Percentiles rank a stretch among this genome's conserved stretches.
Conservation (phyloP, 1,140 invertebrate genomes). For the Polypedilum pembai region DNA sequence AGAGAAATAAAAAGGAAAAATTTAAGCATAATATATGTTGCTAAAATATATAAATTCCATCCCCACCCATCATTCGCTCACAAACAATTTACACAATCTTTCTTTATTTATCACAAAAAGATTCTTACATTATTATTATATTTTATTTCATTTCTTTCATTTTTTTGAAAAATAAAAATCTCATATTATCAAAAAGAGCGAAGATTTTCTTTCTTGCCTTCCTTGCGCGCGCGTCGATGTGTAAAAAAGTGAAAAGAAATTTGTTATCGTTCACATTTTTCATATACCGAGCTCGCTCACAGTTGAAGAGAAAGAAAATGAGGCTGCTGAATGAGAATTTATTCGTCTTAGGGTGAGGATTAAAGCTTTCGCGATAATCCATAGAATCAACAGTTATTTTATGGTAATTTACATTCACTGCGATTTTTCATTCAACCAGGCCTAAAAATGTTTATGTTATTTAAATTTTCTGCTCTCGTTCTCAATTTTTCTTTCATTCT, state of each 20-base stretch:
- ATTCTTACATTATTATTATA: neutral
- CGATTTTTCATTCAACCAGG: slow-evolving; percentile 6
- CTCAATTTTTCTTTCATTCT: neutral
- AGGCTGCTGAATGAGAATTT: neutral
- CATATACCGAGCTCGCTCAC: too few species aligned
- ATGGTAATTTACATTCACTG: slow-evolving; percentile 18
- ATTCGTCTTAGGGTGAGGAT: neutral
- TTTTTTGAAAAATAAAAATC: slow-evolving; percentile 10
- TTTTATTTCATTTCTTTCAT: slow-evolving; percentile 7
- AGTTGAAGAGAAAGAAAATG: neutral
- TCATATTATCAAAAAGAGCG: neutral
- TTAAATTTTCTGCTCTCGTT: neutral
- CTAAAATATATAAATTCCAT: slow-evolving; percentile 7
- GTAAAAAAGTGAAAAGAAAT: neutral
- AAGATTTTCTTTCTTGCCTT: neutral
- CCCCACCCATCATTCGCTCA: neutral
- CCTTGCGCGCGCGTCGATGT: neutral
- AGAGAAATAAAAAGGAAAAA: too few species aligned
- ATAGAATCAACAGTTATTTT: slow-evolving; percentile 7
- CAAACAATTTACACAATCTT: too few species aligned
- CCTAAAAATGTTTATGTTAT: slow-evolving; percentile 1
- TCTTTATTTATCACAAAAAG: neutral
- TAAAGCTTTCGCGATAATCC: slow-evolving; percentile 11
- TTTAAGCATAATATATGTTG: too few species aligned
- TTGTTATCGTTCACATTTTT: neutral